Percentiles rank a stretch among this genome's conserved stretches.
These are phyloP conservation scores for Mya arenaria DNA, from an alignment of 1,140 invertebrate genomes.

Conservation along the genomic window DNA sequence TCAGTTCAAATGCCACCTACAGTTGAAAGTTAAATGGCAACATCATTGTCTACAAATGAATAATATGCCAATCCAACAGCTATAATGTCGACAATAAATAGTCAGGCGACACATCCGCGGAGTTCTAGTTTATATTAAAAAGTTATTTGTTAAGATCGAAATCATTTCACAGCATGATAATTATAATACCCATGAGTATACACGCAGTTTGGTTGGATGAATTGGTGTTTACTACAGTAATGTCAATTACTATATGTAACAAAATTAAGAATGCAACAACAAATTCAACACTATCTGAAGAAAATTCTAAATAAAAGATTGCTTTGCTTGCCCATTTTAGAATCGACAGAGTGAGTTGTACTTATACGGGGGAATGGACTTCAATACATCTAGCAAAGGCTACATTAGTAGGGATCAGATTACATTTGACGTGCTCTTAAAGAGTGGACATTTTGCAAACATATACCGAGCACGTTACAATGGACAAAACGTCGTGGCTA, in stretches of 20 bases:
- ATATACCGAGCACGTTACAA: conserved; percentile 17
- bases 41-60: too few species aligned
- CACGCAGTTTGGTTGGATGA: not conserved
- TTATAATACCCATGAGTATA: not conserved
- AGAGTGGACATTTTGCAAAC: conserved; percentile 37
- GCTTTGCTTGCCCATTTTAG: not conserved
- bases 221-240: not conserved
- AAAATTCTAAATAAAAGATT: too few species aligned
- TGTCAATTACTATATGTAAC: not conserved
- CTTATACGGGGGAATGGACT: conserved; percentile 40
- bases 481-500: conserved; percentile 25
- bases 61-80: too few species aligned
- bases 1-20: too few species aligned
- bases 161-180: too few species aligned
- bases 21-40: too few species aligned
- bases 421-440: conserved; percentile 21
- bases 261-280: not conserved
- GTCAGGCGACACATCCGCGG: too few species aligned
- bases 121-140: too few species aligned
- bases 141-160: too few species aligned
- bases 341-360: conserved; percentile 28
- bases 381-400: not conserved
- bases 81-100: too few species aligned
- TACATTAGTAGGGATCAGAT: conserved; percentile 12
- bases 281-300: not conserved